Percentiles rank a stretch among this genome's conserved stretches.
Conservation (phyloP, 2,888 invertebrate genomes). For the Cryptus viduatorius region DNA sequence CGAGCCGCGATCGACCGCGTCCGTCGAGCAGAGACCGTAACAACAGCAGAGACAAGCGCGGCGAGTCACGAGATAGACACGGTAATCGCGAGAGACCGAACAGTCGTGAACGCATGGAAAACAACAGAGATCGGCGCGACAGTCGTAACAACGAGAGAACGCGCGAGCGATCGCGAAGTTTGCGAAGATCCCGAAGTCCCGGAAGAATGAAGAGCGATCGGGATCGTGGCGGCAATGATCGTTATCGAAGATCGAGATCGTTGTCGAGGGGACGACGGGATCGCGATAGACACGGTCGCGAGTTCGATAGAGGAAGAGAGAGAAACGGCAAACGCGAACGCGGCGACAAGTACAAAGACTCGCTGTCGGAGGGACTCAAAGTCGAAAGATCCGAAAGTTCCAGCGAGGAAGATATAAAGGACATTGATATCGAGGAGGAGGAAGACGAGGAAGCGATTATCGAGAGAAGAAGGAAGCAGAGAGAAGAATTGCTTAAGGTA, state of each 20-base stretch:
- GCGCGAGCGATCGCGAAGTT: constrained; percentile 80
- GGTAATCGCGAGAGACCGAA: constrained; percentile 83
- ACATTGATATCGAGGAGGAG: constrained; percentile 93
- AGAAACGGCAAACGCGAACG: constrained; percentile 83
- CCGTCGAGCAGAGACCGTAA: constrained; percentile 69
- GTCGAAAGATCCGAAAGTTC: constrained; percentile 88
- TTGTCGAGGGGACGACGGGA: constrained; percentile 79
- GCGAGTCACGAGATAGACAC: constrained; percentile 73
- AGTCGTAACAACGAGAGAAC: constrained; percentile 80
- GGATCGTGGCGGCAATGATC: constrained; percentile 80
- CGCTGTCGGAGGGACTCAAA: constrained; percentile 92
- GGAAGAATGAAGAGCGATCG: constrained; percentile 75
- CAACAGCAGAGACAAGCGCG: constrained; percentile 72
- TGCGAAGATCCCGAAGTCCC: constrained; percentile 82
- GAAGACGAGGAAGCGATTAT: constrained; percentile 98
- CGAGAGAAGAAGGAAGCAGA: constrained; percentile 93
- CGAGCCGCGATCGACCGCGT: constrained; percentile 72
- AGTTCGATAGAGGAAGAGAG: constrained; percentile 84
- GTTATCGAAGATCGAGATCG: constrained; percentile 79
- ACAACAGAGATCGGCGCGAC: constrained; percentile 80
- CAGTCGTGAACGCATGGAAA: constrained; percentile 82
- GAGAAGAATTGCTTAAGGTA: constrained; percentile 95
- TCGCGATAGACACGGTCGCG: constrained; percentile 81
- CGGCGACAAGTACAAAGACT: constrained; percentile 89
- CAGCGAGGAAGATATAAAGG: constrained; percentile 89